A percentile compares a stretch with the other conserved stretches of the same genome.
These are phyloP conservation scores for Ursus arctos DNA, from an alignment of 2,113 vertebrate genomes.

Conservation along the genomic window DNA sequence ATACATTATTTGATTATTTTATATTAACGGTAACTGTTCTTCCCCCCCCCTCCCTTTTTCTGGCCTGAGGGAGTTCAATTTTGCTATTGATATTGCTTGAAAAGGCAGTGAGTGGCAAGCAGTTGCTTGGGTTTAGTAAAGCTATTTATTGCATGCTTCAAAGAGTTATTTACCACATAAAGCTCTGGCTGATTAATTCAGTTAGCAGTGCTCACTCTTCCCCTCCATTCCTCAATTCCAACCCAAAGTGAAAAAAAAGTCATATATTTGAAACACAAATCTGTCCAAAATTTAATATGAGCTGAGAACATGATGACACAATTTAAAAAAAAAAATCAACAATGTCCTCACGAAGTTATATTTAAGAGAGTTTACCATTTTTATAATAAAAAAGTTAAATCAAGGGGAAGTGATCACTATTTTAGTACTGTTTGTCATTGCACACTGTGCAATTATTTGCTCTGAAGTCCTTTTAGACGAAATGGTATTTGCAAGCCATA, in stretches of 20 bases:
- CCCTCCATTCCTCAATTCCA: constrained; percentile 20
- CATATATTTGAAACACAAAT: constrained; percentile 52
- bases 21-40: constrained; percentile 36
- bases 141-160: neutral
- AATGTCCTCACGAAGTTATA: constrained; percentile 31
- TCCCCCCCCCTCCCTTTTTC: neutral
- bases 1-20: constrained; percentile 29
- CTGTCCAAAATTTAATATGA: constrained; percentile 49
- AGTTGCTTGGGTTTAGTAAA: constrained; percentile 53
- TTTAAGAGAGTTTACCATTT: constrained; percentile 50
- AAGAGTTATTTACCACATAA: constrained; percentile 47
- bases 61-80: neutral
- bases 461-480: constrained; percentile 12
- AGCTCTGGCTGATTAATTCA: constrained; percentile 59
- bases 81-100: neutral
- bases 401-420: neutral
- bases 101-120: constrained; percentile 35
- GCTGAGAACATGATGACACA: constrained; percentile 24
- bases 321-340: neutral
- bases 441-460: constrained; percentile 1
- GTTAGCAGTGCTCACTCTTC: neutral
- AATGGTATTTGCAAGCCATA: constrained; percentile 51
- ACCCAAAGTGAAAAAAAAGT: constrained; percentile 47
- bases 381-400: constrained; percentile 60
- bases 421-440: constrained; percentile 31